Percentiles rank a stretch among this genome's conserved stretches.
Evolutionary conservation across 2,113 vertebrate species (phyloP).

Genomic region (Meles meles): DNA sequence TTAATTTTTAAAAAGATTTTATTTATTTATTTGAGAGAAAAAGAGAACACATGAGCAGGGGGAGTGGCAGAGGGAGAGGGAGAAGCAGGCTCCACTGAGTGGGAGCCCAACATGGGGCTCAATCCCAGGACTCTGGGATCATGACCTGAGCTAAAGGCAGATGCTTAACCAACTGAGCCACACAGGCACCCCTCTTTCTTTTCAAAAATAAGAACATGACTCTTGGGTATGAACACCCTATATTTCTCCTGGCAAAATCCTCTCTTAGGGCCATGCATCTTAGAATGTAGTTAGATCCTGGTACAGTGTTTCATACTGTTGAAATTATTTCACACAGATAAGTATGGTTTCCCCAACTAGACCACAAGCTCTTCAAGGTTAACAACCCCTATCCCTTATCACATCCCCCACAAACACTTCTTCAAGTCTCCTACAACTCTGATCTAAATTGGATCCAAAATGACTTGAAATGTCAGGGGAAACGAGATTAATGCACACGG

Average conservation of each 20-base stretch:
- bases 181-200: not conserved
- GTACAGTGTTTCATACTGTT: not conserved
- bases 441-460: slow-evolving; percentile 34
- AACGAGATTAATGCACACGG: not conserved
- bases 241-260: not conserved
- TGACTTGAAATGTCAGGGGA: not conserved
- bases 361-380: not conserved
- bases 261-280: not conserved
- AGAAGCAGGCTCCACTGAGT: no score
- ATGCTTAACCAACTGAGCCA: no score
- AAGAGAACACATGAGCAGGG: no score
- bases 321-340: not conserved
- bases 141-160: no score
- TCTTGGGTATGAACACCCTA: not conserved
- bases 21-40: no score
- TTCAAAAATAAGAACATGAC: not conserved
- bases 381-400: not conserved
- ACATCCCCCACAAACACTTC: not conserved
- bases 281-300: not conserved
- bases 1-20: no score
- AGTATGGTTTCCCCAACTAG: not conserved
- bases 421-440: not conserved
- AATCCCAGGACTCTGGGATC: no score
- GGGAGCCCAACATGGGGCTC: no score
- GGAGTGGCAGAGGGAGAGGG: no score